phyloP scores from a whole-genome alignment of 2,888 invertebrate genomes.

The Troglohyphantes excavatus region DNA sequence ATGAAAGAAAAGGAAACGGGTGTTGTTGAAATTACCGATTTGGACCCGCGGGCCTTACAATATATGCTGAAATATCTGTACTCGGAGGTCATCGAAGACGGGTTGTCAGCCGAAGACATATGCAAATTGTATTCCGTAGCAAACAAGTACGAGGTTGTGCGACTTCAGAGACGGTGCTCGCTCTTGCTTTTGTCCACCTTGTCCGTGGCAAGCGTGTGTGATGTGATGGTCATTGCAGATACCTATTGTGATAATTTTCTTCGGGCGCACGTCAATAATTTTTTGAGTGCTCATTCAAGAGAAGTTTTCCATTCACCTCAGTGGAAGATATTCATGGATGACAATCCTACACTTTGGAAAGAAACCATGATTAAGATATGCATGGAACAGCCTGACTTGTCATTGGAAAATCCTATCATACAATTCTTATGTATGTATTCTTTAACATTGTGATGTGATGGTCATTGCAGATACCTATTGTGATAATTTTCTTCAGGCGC shows the following conservation, averaged over 20 bases:
- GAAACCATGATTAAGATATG: background rate
- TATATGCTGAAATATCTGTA: too few species aligned
- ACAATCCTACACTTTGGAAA: background rate
- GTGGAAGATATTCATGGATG: background rate
- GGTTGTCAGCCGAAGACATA: background rate
- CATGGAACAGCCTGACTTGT: too few species aligned
- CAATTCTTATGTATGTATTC: too few species aligned
- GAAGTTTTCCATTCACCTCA: background rate
- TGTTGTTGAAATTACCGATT: too few species aligned
- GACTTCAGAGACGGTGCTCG: background rate
- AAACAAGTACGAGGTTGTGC: background rate
- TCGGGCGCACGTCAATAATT: background rate
- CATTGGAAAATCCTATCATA: too few species aligned
- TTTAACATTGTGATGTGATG: background rate
- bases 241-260: background rate
- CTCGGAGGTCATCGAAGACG: too few species aligned
- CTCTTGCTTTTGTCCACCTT: background rate
- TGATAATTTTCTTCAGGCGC: background rate
- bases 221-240: background rate
- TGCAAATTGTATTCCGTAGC: background rate
- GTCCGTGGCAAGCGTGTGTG: background rate
- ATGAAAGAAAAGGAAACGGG: too few species aligned
- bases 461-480: background rate
- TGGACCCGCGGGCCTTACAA: too few species aligned
- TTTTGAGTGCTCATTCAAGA: background rate